phyloP scores from a whole-genome alignment of 2,888 invertebrate species.

The Pristionchus entomophagus region DNA sequence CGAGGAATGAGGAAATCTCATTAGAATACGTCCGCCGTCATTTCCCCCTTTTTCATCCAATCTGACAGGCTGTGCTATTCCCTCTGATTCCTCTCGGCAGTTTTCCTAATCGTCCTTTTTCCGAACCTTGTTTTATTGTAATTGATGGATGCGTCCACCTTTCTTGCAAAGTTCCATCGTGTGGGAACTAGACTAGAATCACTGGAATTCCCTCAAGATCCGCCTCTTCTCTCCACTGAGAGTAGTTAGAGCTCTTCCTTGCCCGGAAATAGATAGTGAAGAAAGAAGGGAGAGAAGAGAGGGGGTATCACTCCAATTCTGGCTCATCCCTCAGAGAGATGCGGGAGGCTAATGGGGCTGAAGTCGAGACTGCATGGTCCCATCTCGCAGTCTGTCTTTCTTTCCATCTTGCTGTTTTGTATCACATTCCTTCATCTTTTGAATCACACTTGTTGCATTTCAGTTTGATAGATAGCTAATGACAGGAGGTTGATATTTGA shows the following conservation, averaged over 20 bases:
- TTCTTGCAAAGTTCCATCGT: no score
- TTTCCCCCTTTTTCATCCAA: no score
- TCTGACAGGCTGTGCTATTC: no score
- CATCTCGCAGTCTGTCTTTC: background rate
- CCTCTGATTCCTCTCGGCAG: no score
- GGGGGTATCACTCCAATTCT: background rate
- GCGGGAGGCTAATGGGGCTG: background rate
- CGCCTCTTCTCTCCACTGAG: background rate
- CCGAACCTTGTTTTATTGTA: no score
- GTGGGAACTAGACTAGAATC: no score
- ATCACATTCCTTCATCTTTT: no score
- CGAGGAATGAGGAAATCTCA: no score
- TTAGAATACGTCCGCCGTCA: no score
- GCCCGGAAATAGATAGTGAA: background rate
- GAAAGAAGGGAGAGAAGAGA: constrained; percentile 8
- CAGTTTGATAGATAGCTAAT: background rate
- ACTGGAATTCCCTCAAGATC: background rate
- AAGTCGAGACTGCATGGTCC: background rate
- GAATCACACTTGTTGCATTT: background rate
- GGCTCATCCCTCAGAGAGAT: background rate
- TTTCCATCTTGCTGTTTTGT: no score
- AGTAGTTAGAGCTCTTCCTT: background rate
- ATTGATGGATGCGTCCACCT: no score
- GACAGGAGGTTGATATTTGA: background rate
- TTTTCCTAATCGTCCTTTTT: no score